phyloP scores from a whole-genome alignment of 2,113 vertebrate genomes.

The Rhegmatorhina hoffmannsi region DNA sequence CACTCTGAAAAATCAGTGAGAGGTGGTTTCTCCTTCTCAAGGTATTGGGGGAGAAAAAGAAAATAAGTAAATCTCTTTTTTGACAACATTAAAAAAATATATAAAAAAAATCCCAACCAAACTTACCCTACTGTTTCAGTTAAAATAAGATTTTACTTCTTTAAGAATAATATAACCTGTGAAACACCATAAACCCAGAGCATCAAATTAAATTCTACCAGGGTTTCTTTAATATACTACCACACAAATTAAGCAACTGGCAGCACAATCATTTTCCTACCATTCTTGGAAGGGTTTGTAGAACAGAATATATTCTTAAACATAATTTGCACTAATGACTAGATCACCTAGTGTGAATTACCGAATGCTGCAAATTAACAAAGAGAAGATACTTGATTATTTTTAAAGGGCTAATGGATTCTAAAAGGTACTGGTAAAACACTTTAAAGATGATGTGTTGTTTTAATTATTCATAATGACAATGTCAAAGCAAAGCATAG shows the following conservation, averaged over 20 bases:
- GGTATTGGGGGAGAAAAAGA: neutral
- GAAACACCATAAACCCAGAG: neutral
- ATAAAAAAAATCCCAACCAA: neutral
- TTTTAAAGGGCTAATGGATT: slow-evolving; percentile 18
- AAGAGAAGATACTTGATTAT: neutral
- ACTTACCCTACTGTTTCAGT: neutral
- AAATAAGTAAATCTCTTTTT: neutral
- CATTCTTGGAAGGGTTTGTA: neutral
- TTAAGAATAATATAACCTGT: neutral
- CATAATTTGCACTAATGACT: slow-evolving; percentile 14
- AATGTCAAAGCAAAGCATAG: neutral
- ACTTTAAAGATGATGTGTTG: neutral
- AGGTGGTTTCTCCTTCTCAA: neutral
- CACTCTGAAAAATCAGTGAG: neutral
- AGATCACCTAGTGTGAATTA: slow-evolving; percentile 14
- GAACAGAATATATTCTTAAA: neutral
- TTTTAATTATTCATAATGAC: neutral
- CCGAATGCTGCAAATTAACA: slow-evolving; percentile 7
- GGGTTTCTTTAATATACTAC: neutral
- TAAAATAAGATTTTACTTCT: neutral
- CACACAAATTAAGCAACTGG: slow-evolving; percentile 1
- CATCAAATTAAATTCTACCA: neutral
- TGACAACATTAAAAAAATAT: neutral
- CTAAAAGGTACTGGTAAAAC: neutral
- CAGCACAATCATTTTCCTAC: neutral